phyloP scores from a whole-genome alignment of 2,797 vertebrate species.

The Tamandua tetradactyla region DNA sequence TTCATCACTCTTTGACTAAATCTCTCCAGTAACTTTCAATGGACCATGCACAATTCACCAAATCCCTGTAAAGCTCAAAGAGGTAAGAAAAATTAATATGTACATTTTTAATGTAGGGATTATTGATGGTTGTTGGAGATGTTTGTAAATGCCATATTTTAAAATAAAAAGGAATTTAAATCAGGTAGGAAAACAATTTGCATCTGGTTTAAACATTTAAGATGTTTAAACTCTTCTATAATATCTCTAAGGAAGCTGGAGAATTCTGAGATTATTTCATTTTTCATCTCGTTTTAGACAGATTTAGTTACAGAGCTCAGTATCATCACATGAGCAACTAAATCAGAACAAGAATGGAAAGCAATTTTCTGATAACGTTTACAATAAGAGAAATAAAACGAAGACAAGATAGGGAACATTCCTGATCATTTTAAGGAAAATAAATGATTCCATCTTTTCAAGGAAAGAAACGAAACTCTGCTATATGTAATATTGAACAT shows the following conservation, averaged over 20 bases:
- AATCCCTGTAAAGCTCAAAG: neutral
- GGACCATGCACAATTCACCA: neutral
- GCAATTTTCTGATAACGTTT: neutral
- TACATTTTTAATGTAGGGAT: neutral
- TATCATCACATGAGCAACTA: neutral
- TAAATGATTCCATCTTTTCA: neutral
- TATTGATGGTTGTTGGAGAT: neutral
- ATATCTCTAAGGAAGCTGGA: neutral
- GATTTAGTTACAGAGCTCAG: neutral
- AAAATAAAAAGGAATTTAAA: slow-evolving; percentile 1
- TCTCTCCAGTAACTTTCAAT: neutral
- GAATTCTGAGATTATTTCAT: neutral
- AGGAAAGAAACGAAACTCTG: neutral
- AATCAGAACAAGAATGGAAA: neutral
- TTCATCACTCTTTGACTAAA: neutral
- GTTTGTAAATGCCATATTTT: neutral
- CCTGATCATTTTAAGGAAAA: neutral
- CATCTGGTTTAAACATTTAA: neutral
- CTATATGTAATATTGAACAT: neutral
- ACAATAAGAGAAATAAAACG: neutral
- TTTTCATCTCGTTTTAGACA: slow-evolving; percentile 15
- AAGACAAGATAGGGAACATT: neutral
- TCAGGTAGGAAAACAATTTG: neutral
- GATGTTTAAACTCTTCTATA: neutral
- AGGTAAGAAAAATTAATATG: neutral